These are phyloP conservation scores for Lasaia peninsularis DNA, from an alignment of 1,140 invertebrate genomes.

Conservation along the genomic window DNA sequence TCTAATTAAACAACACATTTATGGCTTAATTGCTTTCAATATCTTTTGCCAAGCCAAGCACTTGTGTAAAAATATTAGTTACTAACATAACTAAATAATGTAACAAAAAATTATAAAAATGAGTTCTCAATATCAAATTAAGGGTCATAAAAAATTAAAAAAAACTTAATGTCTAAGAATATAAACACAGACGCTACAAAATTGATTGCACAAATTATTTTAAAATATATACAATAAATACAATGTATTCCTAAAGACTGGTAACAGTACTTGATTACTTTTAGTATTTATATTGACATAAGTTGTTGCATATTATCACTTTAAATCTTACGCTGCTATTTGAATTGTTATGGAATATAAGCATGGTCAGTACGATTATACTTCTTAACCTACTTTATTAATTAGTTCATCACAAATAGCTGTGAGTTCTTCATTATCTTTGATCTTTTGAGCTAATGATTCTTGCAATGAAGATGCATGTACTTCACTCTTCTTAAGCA, in stretches of 20 bases:
- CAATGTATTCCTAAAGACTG: slow-evolving; percentile 37
- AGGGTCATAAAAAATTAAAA: slow-evolving; percentile 14
- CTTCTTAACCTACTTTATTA: slow-evolving; percentile 71
- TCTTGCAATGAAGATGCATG: slow-evolving; percentile 83
- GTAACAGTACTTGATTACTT: slow-evolving; percentile 43
- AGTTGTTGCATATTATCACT: slow-evolving; percentile 5
- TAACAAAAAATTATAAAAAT: slow-evolving; percentile 4
- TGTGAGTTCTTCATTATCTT: slow-evolving; percentile 86
- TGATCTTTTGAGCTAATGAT: slow-evolving; percentile 85
- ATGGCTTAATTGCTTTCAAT: background rate
- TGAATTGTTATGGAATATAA: slow-evolving; percentile 26
- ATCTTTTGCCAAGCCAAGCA: background rate
- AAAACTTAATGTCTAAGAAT: slow-evolving; percentile 49
- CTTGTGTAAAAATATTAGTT: background rate
- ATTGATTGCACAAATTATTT: slow-evolving; percentile 52
- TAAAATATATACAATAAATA: slow-evolving; percentile 44
- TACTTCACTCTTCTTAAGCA: slow-evolving; percentile 87
- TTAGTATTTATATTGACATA: slow-evolving; percentile 23
- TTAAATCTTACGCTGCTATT: background rate
- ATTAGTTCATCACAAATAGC: slow-evolving; percentile 90
- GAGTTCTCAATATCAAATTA: background rate
- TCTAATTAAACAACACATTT: background rate
- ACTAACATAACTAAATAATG: background rate
- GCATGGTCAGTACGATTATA: slow-evolving; percentile 27
- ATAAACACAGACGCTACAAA: slow-evolving; percentile 31